These are phyloP conservation scores for Stegastes partitus DNA, from an alignment of 2,113 vertebrate species.

Conservation along the genomic window DNA sequence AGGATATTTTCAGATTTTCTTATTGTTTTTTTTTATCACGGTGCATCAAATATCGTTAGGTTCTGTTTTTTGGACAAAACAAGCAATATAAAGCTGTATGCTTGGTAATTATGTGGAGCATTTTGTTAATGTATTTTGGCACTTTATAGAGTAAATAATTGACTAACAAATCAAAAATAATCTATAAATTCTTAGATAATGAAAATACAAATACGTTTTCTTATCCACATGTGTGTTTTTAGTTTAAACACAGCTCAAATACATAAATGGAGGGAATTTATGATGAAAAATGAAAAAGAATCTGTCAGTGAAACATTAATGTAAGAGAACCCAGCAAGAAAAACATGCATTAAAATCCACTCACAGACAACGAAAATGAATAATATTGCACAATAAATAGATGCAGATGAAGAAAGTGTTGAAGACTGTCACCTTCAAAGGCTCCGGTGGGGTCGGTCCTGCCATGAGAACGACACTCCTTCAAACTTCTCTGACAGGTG, in stretches of 20 bases:
- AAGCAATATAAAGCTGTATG: too few species aligned
- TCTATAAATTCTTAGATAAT: too few species aligned
- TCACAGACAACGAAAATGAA: not conserved
- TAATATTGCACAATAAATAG: not conserved
- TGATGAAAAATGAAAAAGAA: not conserved
- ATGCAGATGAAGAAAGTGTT: not conserved
- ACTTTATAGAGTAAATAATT: too few species aligned
- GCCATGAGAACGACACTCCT: conserved; percentile 73
- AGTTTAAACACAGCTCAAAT: conserved; percentile 3
- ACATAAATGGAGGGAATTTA: not conserved
- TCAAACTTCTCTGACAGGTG: conserved; percentile 72
- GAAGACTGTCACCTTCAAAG: conserved; percentile 74
- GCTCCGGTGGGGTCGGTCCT: conserved; percentile 70
- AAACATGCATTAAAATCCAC: conserved; percentile 13
- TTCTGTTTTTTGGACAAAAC: too few species aligned
- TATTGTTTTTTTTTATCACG: too few species aligned
- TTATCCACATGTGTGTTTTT: not conserved
- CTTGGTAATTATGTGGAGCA: too few species aligned
- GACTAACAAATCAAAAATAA: too few species aligned
- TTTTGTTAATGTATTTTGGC: too few species aligned
- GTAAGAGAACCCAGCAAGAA: not conserved
- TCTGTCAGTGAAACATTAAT: not conserved
- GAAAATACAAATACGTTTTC: too few species aligned
- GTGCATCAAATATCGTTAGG: too few species aligned
- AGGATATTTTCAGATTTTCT: too few species aligned